Percentiles rank a stretch among this genome's conserved stretches.
phyloP scores from a whole-genome alignment of 2,797 vertebrate genomes.

The Jordanella pulchra region DNA sequence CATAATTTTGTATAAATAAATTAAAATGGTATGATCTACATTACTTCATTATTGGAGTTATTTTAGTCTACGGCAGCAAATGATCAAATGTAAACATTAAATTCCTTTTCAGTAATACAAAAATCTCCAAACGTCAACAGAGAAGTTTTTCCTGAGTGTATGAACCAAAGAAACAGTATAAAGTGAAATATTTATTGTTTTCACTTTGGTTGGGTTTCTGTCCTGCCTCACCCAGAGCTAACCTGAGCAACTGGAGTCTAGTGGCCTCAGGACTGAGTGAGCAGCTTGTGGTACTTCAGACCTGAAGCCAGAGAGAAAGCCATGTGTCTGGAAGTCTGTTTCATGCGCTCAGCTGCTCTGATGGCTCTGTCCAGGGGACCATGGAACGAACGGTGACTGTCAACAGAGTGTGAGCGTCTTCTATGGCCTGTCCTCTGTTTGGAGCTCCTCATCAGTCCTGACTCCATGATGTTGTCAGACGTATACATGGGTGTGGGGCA shows the following conservation, averaged over 20 bases:
- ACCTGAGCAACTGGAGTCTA: constrained; percentile 52
- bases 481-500: constrained; percentile 37
- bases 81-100: constrained; percentile 15
- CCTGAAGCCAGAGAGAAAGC: constrained; percentile 76
- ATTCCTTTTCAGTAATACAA: constrained; percentile 14
- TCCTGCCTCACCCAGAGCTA: background rate
- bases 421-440: constrained; percentile 4
- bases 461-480: constrained; percentile 16
- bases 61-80: constrained; percentile 11
- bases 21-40: constrained; percentile 42
- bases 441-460: constrained; percentile 23
- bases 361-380: constrained; percentile 79
- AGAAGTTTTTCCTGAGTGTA: background rate
- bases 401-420: constrained; percentile 47
- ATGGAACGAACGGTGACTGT: constrained; percentile 61
- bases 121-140: background rate
- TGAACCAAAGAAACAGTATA: background rate
- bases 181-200: background rate
- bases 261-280: constrained; percentile 78
- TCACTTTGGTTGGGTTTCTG: constrained; percentile 11
- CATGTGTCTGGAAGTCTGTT: constrained; percentile 78
- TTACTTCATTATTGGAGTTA: background rate
- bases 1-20: background rate
- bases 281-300: constrained; percentile 68
- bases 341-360: constrained; percentile 78